Evolutionary conservation across 2,797 vertebrate genomes (phyloP), one percentile per base, ranked within the genome.

Genomic region (Cygnus olor): DNA sequence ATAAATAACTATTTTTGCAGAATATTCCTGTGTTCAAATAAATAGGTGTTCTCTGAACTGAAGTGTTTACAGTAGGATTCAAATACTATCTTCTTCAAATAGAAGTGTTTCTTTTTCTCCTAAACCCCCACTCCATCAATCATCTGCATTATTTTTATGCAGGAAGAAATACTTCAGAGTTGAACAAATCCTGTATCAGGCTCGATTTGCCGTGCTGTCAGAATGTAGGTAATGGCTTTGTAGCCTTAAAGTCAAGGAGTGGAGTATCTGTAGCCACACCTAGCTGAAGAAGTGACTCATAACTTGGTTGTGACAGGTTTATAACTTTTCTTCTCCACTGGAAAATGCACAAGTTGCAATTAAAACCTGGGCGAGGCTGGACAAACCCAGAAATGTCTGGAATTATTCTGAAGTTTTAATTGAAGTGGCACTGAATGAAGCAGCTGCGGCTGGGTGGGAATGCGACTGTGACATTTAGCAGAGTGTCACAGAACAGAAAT

Each of bases 301-400:
- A 1, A 24, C 54, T 17, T 7, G 2, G 36, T 45, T 34, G 53
- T 21, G 79, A 92, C 96, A 89, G 27, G 68, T 58, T 61, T 1
- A 1, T 0, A 61, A 36, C 82, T 73, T 18, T 19, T 22, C 63
- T 86, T 44, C 90, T 85, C 56, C 15, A 8, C 14, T 74, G 80
- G 76, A 91, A 94, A 96, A 83, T 0, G 25, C 34, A n/a, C 36
- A 78, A 65, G 53, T 79, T 88, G 60, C 86, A 95, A 89, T 89
- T 97, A 94, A 92, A 73, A 80, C 3, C 64, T 88, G 93, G 95
- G 94, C 51, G 94, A 93, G 95, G 94, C 92, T 45, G 51, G 88
- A 71, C 90, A 78, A 96, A 93, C 89, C 94, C 92, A 4, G 30
- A 19, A 80, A 53, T 8, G 72, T 57, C 85, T 66, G 91, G 90